These are phyloP conservation scores for Hypothenemus hampei DNA, from an alignment of 1,140 invertebrate genomes.

Conservation along the genomic window DNA sequence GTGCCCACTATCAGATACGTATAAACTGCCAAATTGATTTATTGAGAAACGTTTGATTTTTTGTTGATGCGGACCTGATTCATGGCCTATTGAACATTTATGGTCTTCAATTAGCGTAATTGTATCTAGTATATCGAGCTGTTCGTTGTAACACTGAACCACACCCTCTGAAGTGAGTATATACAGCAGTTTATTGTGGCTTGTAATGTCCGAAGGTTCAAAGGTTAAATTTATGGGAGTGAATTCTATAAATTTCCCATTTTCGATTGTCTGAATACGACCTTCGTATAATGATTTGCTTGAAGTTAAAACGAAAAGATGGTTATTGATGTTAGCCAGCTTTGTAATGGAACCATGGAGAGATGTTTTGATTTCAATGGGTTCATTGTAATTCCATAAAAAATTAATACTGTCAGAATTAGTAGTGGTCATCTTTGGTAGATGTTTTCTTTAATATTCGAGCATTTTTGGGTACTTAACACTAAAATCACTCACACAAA, in stretches of 20 bases:
- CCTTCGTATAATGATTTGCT: slow-evolving; percentile 36
- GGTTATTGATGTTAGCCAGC: slow-evolving; percentile 38
- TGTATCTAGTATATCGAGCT: slow-evolving; percentile 53
- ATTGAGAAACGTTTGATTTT: slow-evolving; percentile 59
- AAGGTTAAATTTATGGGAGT: slow-evolving; percentile 10
- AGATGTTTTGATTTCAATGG: slow-evolving; percentile 9
- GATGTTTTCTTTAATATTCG: too few relatives aligned
- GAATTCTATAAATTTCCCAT: slow-evolving; percentile 23
- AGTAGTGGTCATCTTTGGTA: too few relatives aligned
- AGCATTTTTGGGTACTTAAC: too few relatives aligned
- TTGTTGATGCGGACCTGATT: slow-evolving; percentile 55
- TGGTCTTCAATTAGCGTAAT: slow-evolving; percentile 59
- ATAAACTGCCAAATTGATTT: slow-evolving; percentile 57
- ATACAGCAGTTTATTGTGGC: slow-evolving; percentile 55
- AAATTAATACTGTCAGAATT: too few relatives aligned
- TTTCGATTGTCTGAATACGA: slow-evolving; percentile 27
- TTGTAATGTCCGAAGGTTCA: slow-evolving; percentile 52
- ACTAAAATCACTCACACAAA: too few relatives aligned
- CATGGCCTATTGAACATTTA: slow-evolving; percentile 60
- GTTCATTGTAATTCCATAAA: slow-evolving; percentile 36
- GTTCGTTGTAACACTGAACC: slow-evolving; percentile 53
- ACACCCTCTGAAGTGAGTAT: slow-evolving; percentile 57
- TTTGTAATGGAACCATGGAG: slow-evolving; percentile 35
- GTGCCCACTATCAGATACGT: slow-evolving; percentile 62
- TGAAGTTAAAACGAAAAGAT: slow-evolving; percentile 36